Evolutionary conservation across 37 sponge, comb jelly and placozoan genomes (phyloP), one percentile per base, ranked within the genome.

Genomic region (Spongilla lacustris): DNA sequence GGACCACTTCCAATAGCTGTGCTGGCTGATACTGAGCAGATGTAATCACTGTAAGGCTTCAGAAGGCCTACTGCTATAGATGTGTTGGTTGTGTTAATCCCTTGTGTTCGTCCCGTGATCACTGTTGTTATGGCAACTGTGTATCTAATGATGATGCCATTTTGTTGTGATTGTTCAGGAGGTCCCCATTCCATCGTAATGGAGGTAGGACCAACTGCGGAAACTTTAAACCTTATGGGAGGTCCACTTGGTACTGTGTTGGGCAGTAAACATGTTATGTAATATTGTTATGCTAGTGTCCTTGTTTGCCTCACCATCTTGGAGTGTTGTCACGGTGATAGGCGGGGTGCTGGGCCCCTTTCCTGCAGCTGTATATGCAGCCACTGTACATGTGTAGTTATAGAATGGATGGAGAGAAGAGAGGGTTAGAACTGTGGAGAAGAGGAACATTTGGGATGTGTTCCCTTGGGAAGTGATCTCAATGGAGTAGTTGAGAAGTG

Each of bases 71-170:
- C 67, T 19, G 5, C 14, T 11, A 81, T 81, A 31, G 33, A 32
- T 32, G 81, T 81, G 30, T 28, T 33, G 2, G 81, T 67, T 29
- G 35, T 66, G 69, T 81, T 67, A 32, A 33, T 31, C 69, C 33
- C 10, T 58, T 67, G 33, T 21, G 6, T 28, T 32, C 31, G 34
- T 26, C 69, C 33, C 1, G 28, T 69, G 10, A n/a, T 27, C 25
- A 69, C 27, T 5, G 81, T 66, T 25, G 66, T 36, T 67, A 33
- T 81, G 33, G 67, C 34, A 68, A 81, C 69, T 28, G 32, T 67
- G 36, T 88, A 88, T 10, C n/a, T 0, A 10, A 58, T 33, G 22
- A 88, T 83, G 35, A 88, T 68, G 26, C 89, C 89, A 41, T 88
- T 78, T 38, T 82, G 78, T 5, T 38, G 27, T 22, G 27, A 33